Base-by-base conservation (phyloP, 1,140 invertebrate genomes). In the Acromyrmex echinatior region DNA sequence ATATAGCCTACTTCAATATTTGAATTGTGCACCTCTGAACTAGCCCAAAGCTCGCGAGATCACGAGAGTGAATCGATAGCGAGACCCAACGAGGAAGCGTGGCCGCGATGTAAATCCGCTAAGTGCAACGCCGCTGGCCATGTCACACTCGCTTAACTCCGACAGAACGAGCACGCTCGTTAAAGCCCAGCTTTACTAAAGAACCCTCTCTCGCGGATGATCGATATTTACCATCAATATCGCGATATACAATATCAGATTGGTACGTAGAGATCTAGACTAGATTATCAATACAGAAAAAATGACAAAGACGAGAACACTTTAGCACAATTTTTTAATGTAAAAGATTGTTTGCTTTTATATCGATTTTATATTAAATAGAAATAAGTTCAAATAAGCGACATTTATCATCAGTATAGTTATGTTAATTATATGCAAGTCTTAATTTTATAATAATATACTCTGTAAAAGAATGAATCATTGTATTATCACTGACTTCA, bases 141-240 rank as follows among this genome's bases (percentile, higher is more conserved):
- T 74, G 80, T 82, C 80, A 74, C 80, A 74, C 80, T 82, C 80
- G 80, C 68, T 82, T 82, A 82, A 82, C 80, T 62, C 65, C 68
- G 68, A 82, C 80, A 82, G 80, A 82, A 82, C 80, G 80, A 74
- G 68, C 80, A 84, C 58, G 58, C 70, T 84, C 80, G 80, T 84
- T 84, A 84, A 84, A 84, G 70, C 56, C 56, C 80, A 31, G 80
- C 80, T 76, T 84, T 76, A 76, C 39, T 74, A 84, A 63, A 84
- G 80, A 58, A 7, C 49, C 49, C 16, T 70, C 45, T 16, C 6
- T n/a, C 28, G 12, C 14, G 39, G 4, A 76, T 12, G 28, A 76
- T 84, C 70, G 56, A 74, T 76, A 84, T 76, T 84, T 76, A 76
- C n/a, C 45, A 45, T 84, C 70, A 62, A 84, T 84, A 49, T 6